phyloP scores from a whole-genome alignment of 2,797 vertebrate genomes.

The Tolypeutes matacus region DNA sequence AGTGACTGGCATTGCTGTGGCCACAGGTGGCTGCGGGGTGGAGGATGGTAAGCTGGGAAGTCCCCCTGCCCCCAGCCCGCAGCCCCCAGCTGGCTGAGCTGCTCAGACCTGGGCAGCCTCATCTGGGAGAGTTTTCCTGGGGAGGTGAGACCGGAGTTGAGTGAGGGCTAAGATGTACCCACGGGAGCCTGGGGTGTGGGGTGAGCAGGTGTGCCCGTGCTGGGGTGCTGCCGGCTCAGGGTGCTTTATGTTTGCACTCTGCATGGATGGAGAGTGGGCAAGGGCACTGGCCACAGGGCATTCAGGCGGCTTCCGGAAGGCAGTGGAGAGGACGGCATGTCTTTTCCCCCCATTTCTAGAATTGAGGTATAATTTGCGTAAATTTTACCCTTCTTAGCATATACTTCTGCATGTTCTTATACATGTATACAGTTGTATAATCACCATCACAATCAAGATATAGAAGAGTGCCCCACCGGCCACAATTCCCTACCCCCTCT shows the following conservation, averaged over 20 bases:
- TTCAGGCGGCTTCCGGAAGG: background rate
- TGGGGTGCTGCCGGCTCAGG: accelerated
- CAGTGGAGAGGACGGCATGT: background rate
- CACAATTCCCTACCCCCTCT: no score
- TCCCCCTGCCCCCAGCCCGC: no score
- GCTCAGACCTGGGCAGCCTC: background rate
- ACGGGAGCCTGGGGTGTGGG: background rate
- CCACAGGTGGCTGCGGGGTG: no score
- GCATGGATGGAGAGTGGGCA: accelerated
- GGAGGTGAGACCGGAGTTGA: accelerated
- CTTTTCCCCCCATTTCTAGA: background rate
- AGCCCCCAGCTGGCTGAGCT: background rate
- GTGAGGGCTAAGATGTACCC: background rate
- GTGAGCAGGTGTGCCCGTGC: background rate
- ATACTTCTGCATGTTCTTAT: background rate
- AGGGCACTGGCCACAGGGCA: background rate
- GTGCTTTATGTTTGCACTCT: accelerated
- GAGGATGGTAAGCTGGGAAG: background rate
- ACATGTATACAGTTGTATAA: accelerated
- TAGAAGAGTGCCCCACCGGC: background rate
- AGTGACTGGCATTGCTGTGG: background rate
- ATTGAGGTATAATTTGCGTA: no score
- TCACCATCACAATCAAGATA: background rate
- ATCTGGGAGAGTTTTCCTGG: background rate
- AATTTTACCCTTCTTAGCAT: background rate